phyloP scores from a whole-genome alignment of 2,797 vertebrate species.

The Momotus momota region DNA sequence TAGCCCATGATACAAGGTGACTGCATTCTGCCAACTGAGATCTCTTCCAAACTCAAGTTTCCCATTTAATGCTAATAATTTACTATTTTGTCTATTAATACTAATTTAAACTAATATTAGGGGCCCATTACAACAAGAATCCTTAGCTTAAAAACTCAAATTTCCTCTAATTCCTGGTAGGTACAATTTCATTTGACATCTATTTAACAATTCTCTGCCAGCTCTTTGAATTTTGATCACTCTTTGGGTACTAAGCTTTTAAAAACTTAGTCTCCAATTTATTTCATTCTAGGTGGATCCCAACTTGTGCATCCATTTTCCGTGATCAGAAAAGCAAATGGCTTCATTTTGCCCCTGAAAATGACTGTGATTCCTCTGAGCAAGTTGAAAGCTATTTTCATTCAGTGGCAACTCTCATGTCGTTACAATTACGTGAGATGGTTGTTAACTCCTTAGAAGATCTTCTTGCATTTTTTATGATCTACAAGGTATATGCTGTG shows the following conservation, averaged over 20 bases:
- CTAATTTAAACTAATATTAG: neutral
- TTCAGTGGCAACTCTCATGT: slow-evolving; percentile 88
- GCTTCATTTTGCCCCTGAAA: slow-evolving; percentile 81
- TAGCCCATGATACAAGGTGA: neutral
- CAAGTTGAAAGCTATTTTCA: slow-evolving; percentile 84
- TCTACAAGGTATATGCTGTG: slow-evolving; percentile 83
- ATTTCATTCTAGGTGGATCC: slow-evolving; percentile 87
- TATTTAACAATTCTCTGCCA: neutral
- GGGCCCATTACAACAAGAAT: neutral
- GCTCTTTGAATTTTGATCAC: neutral
- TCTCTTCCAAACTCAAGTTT: neutral
- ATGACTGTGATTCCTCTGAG: slow-evolving; percentile 63
- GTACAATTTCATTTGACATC: neutral
- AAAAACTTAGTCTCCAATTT: neutral
- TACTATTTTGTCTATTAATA: neutral
- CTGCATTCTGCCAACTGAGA: neutral
- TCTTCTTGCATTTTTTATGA: slow-evolving; percentile 85
- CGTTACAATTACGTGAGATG: slow-evolving; percentile 87
- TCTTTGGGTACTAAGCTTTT: neutral
- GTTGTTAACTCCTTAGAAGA: slow-evolving; percentile 88
- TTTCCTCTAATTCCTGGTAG: neutral
- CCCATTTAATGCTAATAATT: neutral
- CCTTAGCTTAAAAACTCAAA: neutral
- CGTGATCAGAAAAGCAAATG: slow-evolving; percentile 76
- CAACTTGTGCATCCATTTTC: slow-evolving; percentile 85